A percentile compares a stretch with the other conserved stretches of the same genome.
phyloP scores from a whole-genome alignment of 2,888 invertebrate genomes.

The Erynnis tages region DNA sequence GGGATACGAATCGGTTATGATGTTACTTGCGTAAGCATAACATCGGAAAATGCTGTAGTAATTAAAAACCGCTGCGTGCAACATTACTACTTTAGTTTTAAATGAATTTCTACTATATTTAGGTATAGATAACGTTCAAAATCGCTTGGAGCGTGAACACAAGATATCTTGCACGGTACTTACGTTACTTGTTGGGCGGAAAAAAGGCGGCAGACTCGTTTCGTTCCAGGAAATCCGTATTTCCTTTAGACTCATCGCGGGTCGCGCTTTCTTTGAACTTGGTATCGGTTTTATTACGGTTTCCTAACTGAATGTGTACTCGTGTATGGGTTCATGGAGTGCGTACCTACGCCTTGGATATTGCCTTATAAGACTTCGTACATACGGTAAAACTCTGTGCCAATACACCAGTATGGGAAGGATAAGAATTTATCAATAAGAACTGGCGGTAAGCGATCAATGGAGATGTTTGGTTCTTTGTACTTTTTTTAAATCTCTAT shows the following conservation, averaged over 20 bases:
- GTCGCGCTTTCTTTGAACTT: constrained; percentile 30
- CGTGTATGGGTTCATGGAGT: neutral
- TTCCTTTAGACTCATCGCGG: constrained; percentile 35
- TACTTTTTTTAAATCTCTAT: too few relatives aligned
- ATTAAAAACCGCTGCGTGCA: neutral
- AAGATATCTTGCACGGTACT: constrained; percentile 14
- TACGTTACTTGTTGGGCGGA: constrained; percentile 16
- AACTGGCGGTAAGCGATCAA: too few relatives aligned
- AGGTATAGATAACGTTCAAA: neutral
- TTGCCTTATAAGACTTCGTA: neutral
- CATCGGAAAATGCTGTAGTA: constrained; percentile 8
- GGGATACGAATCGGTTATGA: neutral
- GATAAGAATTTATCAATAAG: neutral
- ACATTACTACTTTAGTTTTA: neutral
- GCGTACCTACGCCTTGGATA: neutral
- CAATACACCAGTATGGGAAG: neutral
- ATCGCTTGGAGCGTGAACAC: neutral
- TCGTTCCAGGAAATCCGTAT: constrained; percentile 40
- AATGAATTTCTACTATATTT: neutral
- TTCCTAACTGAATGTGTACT: constrained; percentile 18
- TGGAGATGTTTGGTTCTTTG: too few relatives aligned
- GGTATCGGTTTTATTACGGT: constrained; percentile 20
- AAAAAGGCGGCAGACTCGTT: constrained; percentile 28
- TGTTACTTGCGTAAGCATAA: constrained; percentile 3
- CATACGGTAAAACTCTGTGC: neutral